Evolutionary conservation across 2,113 vertebrate species (phyloP).

Genomic region (Cryptoleucopteryx plumbea): DNA sequence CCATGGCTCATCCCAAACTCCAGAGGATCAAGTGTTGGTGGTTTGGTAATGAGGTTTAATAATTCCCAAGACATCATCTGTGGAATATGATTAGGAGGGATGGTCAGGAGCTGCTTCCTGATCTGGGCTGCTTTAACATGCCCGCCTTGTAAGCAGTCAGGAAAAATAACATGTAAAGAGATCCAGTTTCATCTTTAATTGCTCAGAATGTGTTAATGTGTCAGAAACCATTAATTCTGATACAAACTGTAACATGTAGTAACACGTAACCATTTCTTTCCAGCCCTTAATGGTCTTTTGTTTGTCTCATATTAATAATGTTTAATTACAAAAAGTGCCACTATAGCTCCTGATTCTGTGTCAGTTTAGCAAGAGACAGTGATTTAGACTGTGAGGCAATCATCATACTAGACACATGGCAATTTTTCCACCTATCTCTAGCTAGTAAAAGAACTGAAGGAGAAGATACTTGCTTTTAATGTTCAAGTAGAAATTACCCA

Average conservation of each 20-base stretch:
- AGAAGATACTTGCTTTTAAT: background rate
- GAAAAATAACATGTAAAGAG: background rate
- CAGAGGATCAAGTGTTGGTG: background rate
- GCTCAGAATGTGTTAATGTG: background rate
- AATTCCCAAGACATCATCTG: background rate
- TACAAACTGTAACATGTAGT: background rate
- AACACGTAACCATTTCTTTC: background rate
- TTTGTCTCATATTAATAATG: background rate
- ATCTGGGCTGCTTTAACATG: background rate
- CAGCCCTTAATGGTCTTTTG: background rate
- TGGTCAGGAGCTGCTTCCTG: background rate
- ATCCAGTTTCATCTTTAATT: constrained; percentile 2
- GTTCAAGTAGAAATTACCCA: background rate
- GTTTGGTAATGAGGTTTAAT: background rate
- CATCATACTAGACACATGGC: background rate
- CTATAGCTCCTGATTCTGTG: background rate
- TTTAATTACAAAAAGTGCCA: background rate
- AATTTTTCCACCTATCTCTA: background rate
- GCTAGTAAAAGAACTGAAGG: background rate
- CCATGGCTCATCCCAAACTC: background rate
- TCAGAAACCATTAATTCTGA: constrained; percentile 20
- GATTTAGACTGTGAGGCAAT: background rate
- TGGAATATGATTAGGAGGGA: background rate
- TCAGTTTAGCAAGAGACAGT: background rate
- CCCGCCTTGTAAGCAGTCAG: background rate